Percentiles rank a stretch among this genome's conserved stretches.
Evolutionary conservation across 2,888 invertebrate species (phyloP).

Genomic region (Saturnia pavonia): DNA sequence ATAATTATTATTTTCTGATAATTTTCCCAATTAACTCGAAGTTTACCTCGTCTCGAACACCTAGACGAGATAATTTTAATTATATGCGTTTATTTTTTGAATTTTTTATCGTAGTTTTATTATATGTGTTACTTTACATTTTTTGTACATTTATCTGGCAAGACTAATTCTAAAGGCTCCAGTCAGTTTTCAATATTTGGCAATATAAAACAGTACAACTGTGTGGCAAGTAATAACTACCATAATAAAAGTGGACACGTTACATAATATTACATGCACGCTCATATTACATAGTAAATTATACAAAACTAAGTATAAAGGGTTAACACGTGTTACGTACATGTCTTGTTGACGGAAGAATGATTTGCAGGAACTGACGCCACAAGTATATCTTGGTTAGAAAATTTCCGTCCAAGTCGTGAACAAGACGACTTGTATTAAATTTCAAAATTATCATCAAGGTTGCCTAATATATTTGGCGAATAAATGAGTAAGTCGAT

Average conservation of each 20-base stretch:
- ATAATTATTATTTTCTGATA: too few relatives aligned
- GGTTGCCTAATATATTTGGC: too few relatives aligned
- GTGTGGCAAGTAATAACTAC: constrained; percentile 7
- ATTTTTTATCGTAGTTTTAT: too few relatives aligned
- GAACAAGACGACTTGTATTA: too few relatives aligned
- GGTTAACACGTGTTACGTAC: not conserved
- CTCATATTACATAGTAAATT: constrained; percentile 7
- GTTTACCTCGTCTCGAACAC: too few relatives aligned
- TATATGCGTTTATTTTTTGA: too few relatives aligned
- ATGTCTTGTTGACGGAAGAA: not conserved
- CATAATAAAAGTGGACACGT: not conserved
- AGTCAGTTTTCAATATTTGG: not conserved
- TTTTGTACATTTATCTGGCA: not conserved
- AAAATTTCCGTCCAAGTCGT: too few relatives aligned
- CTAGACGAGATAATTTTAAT: too few relatives aligned
- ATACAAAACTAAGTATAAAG: not conserved
- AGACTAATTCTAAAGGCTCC: not conserved
- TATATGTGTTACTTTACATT: too few relatives aligned
- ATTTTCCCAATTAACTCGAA: too few relatives aligned
- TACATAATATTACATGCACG: constrained; percentile 13
- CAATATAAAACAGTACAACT: not conserved
- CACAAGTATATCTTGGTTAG: not conserved
- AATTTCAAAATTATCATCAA: too few relatives aligned
- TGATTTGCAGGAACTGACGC: not conserved
- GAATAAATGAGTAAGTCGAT: too few relatives aligned